These are phyloP conservation scores for Leguminivora glycinivorella DNA, from an alignment of 1,140 invertebrate species.

Conservation along the genomic window DNA sequence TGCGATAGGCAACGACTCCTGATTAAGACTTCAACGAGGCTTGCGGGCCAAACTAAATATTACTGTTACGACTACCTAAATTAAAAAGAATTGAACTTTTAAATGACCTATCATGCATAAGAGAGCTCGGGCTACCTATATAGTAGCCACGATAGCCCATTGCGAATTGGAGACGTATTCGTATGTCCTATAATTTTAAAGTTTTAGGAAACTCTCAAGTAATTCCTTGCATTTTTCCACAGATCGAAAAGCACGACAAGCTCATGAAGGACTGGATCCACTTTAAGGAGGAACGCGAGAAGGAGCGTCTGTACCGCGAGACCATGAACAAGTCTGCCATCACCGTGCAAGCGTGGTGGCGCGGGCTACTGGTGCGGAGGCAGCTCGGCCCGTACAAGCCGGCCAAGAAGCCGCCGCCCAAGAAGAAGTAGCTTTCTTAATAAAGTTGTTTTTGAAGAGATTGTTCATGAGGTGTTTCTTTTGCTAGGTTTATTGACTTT, in stretches of 20 bases:
- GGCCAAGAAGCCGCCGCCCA: constrained; percentile 69
- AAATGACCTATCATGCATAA: too few relatives aligned
- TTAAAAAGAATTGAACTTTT: too few relatives aligned
- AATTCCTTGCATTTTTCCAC: background rate
- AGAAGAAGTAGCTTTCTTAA: constrained; percentile 49
- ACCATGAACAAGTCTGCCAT: constrained; percentile 67
- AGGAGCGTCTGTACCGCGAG: constrained; percentile 51
- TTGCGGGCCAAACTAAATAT: too few relatives aligned
- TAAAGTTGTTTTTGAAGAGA: constrained; percentile 2
- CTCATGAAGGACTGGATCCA: constrained; percentile 61
- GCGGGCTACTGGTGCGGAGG: constrained; percentile 82
- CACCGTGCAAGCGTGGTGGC: constrained; percentile 85
- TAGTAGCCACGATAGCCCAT: too few relatives aligned
- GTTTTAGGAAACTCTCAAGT: too few relatives aligned
- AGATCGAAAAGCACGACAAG: constrained; percentile 57
- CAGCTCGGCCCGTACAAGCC: constrained; percentile 80
- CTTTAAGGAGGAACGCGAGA: constrained; percentile 68
- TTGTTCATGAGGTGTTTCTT: background rate
- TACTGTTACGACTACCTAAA: too few relatives aligned
- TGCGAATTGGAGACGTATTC: too few relatives aligned
- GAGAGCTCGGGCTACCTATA: too few relatives aligned
- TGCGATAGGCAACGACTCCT: too few relatives aligned
- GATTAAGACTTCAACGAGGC: too few relatives aligned
- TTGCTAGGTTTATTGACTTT: background rate
- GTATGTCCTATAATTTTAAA: too few relatives aligned